Evolutionary conservation across 1,140 invertebrate species (phyloP).

Genomic region (Pomacea maculata): DNA sequence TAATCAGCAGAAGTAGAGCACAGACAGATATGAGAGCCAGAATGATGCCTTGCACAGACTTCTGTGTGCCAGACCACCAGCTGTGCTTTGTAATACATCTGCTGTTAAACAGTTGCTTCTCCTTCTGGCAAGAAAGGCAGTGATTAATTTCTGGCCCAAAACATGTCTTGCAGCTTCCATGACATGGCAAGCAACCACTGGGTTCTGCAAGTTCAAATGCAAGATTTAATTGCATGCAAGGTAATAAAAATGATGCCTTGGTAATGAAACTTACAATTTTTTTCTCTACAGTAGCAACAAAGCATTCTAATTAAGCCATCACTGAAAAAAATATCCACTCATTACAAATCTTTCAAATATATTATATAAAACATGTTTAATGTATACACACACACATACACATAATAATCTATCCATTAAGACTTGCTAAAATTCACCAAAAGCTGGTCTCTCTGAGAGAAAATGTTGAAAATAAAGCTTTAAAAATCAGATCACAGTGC

Average conservation of each 20-base stretch:
- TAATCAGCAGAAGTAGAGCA: slow-evolving; percentile 12
- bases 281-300: neutral
- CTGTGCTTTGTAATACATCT: neutral
- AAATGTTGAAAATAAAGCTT: too few species aligned
- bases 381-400: too few species aligned
- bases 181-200: slow-evolving; percentile 8
- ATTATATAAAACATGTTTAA: too few species aligned
- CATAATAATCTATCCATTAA: too few species aligned
- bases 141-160: neutral
- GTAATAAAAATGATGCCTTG: neutral
- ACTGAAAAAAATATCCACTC: too few species aligned
- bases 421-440: too few species aligned
- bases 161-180: slow-evolving; percentile 12
- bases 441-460: too few species aligned
- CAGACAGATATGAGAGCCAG: slow-evolving; percentile 15
- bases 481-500: too few species aligned
- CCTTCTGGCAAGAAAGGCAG: slow-evolving; percentile 1
- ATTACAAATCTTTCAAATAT: too few species aligned
- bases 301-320: too few species aligned
- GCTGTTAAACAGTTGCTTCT: neutral
- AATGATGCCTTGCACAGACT: slow-evolving; percentile 13
- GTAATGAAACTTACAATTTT: neutral
- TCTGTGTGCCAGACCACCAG: neutral
- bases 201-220: neutral
- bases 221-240: neutral